A percentile compares a stretch with the other conserved stretches of the same genome.
Evolutionary conservation across 2,113 vertebrate genomes (phyloP).

Genomic region (Urocitellus parryii): DNA sequence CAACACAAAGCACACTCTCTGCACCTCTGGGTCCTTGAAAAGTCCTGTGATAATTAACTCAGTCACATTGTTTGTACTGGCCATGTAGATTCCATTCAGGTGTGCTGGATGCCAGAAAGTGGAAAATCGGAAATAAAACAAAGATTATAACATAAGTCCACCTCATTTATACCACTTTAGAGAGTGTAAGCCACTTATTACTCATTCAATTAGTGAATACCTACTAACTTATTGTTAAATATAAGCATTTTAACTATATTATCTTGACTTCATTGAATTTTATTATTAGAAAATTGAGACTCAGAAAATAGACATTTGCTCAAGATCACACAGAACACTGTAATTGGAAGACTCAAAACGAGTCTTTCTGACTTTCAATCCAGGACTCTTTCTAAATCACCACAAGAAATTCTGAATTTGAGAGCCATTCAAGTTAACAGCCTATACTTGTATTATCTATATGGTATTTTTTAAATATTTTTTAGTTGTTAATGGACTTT

Average conservation of each 20-base stretch:
- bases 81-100: neutral
- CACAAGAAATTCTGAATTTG: neutral
- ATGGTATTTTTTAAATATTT: too few relatives aligned
- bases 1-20: conserved; percentile 46
- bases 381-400: neutral
- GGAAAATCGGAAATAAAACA: neutral
- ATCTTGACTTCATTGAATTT: neutral
- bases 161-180: neutral
- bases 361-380: neutral
- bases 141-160: neutral
- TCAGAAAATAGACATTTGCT: neutral
- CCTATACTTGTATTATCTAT: neutral
- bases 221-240: neutral
- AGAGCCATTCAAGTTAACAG: neutral
- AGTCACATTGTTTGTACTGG: conserved; percentile 41
- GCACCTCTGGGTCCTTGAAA: conserved; percentile 58
- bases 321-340: neutral
- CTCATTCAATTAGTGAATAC: neutral
- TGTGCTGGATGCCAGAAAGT: neutral
- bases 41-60: conserved; percentile 60
- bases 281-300: neutral
- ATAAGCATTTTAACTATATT: neutral
- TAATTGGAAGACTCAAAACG: neutral
- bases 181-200: neutral
- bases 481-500: too few relatives aligned